Evolutionary conservation across 2,113 vertebrate genomes (phyloP), one percentile per base, ranked within the genome.

Genomic region (Xenopus laevis): DNA sequence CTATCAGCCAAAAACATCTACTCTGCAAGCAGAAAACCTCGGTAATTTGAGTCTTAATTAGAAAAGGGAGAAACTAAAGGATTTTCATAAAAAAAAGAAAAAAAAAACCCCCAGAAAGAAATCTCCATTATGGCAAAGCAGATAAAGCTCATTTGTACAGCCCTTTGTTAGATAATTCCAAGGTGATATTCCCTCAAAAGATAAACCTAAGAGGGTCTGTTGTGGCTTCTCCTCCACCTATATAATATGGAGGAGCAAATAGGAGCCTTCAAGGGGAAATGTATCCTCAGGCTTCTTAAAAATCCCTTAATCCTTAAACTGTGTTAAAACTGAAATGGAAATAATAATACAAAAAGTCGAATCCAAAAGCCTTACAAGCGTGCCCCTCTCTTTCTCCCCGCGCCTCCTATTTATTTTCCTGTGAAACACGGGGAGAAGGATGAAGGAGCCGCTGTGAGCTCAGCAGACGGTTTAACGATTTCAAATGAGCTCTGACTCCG

Each of bases 401-500:
- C 55, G 44, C 23, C 66, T 80, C 85, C 86, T 84, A 79, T 89
- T 87, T 89, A 85, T 88, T 89, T 88, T 81, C 78, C 71, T 83
- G 86, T 81, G 85, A 86, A 87, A 90, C 88, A 86, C 83, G 83
- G 86, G 87, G 85, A 78, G 87, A 84, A 16, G 81, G 45, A 18
- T 12, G 55, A 7, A 2, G 72, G 1, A 62, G 23, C 87, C 86
- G 82, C 86, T 79, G 84, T 83, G 87, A 83, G 87, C 86, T 58
- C 78, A 72, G 83, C 87, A 82, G 82, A 88, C 78, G 86, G 84
- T 89, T 91, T 96, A 98, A 98, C 93, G 95, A 96, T 98, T 97
- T 94, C 93, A 95, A 95, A 97, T 94, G 95, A 96, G 93, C 89
- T 90, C 89, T 81, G 84, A 93, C 91, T 82, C 78, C 88, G 92